Percentiles rank a stretch among this genome's conserved stretches.
Conservation (phyloP, 1,140 invertebrate genomes). For the Brachionus paranguensis region DNA sequence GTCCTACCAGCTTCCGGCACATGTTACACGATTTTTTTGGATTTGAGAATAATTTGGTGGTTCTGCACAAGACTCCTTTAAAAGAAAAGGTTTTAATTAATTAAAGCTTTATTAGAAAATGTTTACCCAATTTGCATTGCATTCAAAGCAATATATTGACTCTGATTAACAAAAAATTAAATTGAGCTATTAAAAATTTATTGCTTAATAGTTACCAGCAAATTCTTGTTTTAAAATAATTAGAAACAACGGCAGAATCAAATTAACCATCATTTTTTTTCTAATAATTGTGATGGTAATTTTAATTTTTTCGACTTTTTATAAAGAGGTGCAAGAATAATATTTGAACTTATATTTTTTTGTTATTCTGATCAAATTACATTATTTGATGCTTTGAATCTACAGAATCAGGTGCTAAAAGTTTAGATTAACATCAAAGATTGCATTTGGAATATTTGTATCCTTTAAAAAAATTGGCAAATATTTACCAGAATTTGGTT, state of each 20-base stretch:
- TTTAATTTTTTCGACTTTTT: neutral
- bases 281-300: neutral
- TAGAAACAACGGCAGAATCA: neutral
- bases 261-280: neutral
- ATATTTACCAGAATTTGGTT: neutral
- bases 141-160: constrained; percentile 12
- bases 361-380: neutral
- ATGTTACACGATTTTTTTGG: neutral
- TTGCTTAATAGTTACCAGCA: neutral
- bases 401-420: neutral
- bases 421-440: no score
- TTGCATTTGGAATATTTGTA: neutral
- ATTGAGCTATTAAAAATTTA: neutral
- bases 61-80: neutral
- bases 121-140: neutral
- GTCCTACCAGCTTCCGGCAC: neutral
- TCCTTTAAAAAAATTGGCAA: neutral
- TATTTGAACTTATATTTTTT: neutral
- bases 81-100: neutral
- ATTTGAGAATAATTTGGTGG: neutral
- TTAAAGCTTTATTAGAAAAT: neutral
- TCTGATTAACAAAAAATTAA: neutral
- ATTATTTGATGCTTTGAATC: neutral
- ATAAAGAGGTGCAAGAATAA: neutral
- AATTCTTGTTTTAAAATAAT: neutral